These are phyloP conservation scores for Oryctolagus cuniculus DNA, from an alignment of 2,113 vertebrate genomes.

Conservation along the genomic window mOryCun1.1 NC_091442.1:36938001-36938500, in stretches of 20 bases:
- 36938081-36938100: not conserved
- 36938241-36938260: not conserved
- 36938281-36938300: not conserved
- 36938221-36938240: not conserved
- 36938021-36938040: not conserved
- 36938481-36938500: not conserved
- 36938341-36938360: not conserved
- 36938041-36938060: not conserved
- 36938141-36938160: not conserved
- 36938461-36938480: not conserved
- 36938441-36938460: not conserved
- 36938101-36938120: not conserved
- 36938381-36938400: not conserved
- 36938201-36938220: not conserved
- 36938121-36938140: not conserved
- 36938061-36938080: not conserved
- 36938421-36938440: not conserved
- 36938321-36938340: not conserved
- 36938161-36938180: not conserved
- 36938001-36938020: not conserved
- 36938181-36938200: not conserved
- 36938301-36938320: not conserved
- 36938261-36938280: not conserved
- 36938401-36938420: not conserved
- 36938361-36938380: not conserved